Percentiles rank a stretch among this genome's conserved stretches.
Conservation (phyloP, 2,888 invertebrate species). For the Cosmia trapezina region DNA sequence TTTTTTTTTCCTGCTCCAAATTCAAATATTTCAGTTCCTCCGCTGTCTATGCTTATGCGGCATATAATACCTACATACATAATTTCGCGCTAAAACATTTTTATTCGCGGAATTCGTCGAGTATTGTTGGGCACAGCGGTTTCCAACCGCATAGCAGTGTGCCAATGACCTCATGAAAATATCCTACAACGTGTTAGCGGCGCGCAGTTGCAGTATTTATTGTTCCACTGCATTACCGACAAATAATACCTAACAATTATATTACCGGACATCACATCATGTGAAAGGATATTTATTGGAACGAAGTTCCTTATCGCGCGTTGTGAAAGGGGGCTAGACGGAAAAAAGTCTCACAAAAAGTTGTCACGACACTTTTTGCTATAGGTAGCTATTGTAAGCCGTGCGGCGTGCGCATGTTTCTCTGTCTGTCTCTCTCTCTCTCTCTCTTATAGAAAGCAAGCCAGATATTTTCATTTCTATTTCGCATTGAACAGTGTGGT, state of each 20-base stretch:
- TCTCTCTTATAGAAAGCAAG: too few relatives aligned
- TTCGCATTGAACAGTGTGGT: too few relatives aligned
- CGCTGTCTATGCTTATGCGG: neutral
- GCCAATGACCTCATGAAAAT: conserved; percentile 66
- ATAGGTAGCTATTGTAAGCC: too few relatives aligned
- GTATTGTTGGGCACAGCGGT: conserved; percentile 40
- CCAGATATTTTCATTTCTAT: too few relatives aligned
- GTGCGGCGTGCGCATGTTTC: too few relatives aligned
- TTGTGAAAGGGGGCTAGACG: too few relatives aligned
- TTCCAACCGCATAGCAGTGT: conserved; percentile 65
- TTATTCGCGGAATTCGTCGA: conserved; percentile 55
- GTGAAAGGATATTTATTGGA: too few relatives aligned
- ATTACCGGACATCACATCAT: conserved; percentile 8
- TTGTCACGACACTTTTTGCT: too few relatives aligned
- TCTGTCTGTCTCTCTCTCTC: too few relatives aligned
- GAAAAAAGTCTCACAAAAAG: too few relatives aligned
- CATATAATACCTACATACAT: conserved; percentile 23
- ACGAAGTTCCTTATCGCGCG: too few relatives aligned
- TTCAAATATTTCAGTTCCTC: conserved; percentile 13
- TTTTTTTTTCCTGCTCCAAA: conserved; percentile 11
- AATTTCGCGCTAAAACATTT: conserved; percentile 49
- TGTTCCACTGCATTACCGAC: conserved; percentile 43
- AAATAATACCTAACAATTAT: conserved; percentile 45
- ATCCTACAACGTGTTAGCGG: conserved; percentile 40
- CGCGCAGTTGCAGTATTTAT: conserved; percentile 59